phyloP scores from a whole-genome alignment of 1,140 invertebrate genomes.

The Polyergus mexicanus region DNA sequence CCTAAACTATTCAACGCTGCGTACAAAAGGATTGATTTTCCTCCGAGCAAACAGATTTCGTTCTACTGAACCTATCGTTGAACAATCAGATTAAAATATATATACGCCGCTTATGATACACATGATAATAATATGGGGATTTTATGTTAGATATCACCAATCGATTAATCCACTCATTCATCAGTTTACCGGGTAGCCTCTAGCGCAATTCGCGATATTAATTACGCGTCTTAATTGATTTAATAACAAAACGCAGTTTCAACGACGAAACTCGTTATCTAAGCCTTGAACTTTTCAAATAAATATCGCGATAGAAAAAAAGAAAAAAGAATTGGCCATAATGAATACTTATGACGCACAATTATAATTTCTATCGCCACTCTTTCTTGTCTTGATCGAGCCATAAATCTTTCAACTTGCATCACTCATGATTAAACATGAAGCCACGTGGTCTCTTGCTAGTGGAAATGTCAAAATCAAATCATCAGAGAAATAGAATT shows the following conservation, averaged over 20 bases:
- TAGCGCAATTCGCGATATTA: conserved; percentile 36
- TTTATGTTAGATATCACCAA: conserved; percentile 20
- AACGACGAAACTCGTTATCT: conserved; percentile 5
- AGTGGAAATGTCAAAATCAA: conserved; percentile 41
- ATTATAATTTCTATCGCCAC: conserved; percentile 59
- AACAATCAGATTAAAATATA: conserved; percentile 44
- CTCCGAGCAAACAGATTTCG: conserved; percentile 1
- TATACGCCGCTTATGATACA: conserved; percentile 1
- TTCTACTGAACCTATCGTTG: neutral
- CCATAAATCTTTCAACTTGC: conserved; percentile 66
- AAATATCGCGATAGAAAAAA: conserved; percentile 20
- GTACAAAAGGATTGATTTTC: neutral
- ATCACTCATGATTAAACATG: conserved; percentile 49
- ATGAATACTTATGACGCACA: conserved; percentile 36
- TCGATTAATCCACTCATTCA: conserved; percentile 40
- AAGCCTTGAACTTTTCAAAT: conserved; percentile 27
- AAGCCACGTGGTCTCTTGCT: conserved; percentile 12
- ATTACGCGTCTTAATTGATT: conserved; percentile 51
- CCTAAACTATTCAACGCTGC: neutral
- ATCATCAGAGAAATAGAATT: neutral
- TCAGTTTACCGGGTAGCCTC: conserved; percentile 12
- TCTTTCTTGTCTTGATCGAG: conserved; percentile 46
- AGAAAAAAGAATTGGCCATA: neutral
- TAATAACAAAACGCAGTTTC: conserved; percentile 42
- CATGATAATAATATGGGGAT: conserved; percentile 29